Evolutionary conservation across 2,888 invertebrate species (phyloP).

Genomic region (Myathropa florea): DNA sequence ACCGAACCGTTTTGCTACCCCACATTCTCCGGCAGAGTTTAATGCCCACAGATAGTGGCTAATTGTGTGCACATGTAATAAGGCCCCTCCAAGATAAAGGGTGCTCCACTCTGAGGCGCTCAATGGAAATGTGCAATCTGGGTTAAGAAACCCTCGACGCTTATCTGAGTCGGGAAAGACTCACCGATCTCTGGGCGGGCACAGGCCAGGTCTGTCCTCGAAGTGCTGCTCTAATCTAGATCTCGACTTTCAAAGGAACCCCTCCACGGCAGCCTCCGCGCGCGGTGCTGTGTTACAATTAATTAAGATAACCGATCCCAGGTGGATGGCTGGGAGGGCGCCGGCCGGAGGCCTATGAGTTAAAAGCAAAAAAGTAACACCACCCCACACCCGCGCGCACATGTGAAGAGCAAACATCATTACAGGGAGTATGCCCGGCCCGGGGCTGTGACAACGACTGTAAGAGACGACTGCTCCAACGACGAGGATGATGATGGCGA

Average conservation of each 20-base stretch:
- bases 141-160: not conserved
- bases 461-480: not conserved
- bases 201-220: not conserved
- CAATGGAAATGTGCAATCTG: not conserved
- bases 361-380: slow-evolving; percentile 22
- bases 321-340: slow-evolving; percentile 12
- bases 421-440: slow-evolving; percentile 52
- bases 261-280: not conserved
- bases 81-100: not conserved
- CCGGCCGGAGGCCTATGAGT: slow-evolving; percentile 38
- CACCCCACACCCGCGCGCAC: slow-evolving; percentile 21
- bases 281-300: slow-evolving; percentile 19
- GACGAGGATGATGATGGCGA: not conserved
- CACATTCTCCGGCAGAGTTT: not conserved
- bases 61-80: slow-evolving; percentile 7
- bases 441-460: slow-evolving; percentile 27
- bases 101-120: not conserved
- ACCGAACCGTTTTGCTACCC: not conserved
- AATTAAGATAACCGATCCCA: slow-evolving; percentile 66
- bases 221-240: not conserved
- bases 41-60: not conserved
- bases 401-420: slow-evolving; percentile 60
- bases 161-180: not conserved
- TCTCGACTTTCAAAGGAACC: not conserved
- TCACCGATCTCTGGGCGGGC: not conserved